Conservation (phyloP, 23 tunicate genomes). For the Phallusia fumigata region DNA sequence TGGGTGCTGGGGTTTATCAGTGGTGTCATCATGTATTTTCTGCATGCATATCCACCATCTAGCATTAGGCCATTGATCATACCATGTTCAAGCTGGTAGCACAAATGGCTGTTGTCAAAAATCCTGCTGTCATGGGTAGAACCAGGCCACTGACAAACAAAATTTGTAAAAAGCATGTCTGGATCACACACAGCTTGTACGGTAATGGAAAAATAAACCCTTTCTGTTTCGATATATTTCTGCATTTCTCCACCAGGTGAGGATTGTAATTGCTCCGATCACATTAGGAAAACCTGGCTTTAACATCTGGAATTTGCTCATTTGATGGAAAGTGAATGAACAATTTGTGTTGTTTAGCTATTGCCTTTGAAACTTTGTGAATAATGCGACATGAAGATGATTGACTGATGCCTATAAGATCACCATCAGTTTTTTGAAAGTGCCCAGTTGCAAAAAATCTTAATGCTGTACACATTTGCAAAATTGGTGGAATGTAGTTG, state of each 20-base stretch:
- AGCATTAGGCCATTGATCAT: slow-evolving; percentile 31
- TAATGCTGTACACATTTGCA: background rate
- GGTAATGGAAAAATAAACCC: slow-evolving; percentile 60
- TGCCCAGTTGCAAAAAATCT: slow-evolving; percentile 28
- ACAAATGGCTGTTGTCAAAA: slow-evolving; percentile 35
- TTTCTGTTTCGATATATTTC: slow-evolving; percentile 24
- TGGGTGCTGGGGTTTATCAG: slow-evolving; percentile 14
- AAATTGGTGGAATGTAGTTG: slow-evolving; percentile 6
- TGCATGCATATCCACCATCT: slow-evolving; percentile 53
- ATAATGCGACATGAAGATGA: slow-evolving; percentile 18
- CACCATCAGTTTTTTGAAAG: slow-evolving; percentile 34
- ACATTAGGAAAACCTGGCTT: slow-evolving; percentile 13
- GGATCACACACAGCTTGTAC: slow-evolving; percentile 67
- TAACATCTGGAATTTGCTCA: background rate
- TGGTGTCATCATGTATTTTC: slow-evolving; percentile 63
- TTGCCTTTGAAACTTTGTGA: slow-evolving; percentile 16
- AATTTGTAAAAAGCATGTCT: slow-evolving; percentile 39
- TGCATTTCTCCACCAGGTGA: slow-evolving; percentile 30
- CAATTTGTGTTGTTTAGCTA: background rate
- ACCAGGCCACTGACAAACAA: slow-evolving; percentile 68
- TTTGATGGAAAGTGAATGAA: slow-evolving; percentile 24
- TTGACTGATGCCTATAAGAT: slow-evolving; percentile 17
- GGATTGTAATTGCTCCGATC: slow-evolving; percentile 16
- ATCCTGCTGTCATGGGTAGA: slow-evolving; percentile 61
- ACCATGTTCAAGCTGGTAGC: slow-evolving; percentile 39